Evolutionary conservation across 2,888 invertebrate genomes (phyloP).

Genomic region (Hydropsyche betteni): DNA sequence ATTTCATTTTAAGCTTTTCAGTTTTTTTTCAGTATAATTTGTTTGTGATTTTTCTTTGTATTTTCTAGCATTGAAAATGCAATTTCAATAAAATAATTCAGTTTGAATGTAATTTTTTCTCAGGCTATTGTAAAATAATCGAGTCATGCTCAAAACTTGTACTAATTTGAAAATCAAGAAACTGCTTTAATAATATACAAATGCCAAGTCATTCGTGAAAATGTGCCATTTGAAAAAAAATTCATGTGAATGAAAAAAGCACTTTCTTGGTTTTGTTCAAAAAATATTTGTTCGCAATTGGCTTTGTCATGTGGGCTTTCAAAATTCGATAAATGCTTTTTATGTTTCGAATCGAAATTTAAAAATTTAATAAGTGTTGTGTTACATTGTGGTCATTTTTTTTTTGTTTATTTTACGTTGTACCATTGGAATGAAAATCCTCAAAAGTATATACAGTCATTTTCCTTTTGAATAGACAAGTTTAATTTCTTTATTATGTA

Average conservation of each 20-base stretch:
- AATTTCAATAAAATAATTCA: no score
- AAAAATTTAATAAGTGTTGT: slow-evolving; percentile 14
- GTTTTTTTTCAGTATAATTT: no score
- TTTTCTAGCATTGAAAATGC: no score
- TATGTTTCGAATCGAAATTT: slow-evolving; percentile 22
- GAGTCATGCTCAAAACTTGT: slow-evolving; percentile 1
- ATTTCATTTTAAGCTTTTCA: no score
- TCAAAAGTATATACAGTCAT: neutral
- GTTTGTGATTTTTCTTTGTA: no score
- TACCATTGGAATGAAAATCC: neutral
- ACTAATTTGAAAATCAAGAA: slow-evolving; percentile 12
- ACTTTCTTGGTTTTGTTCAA: slow-evolving; percentile 6
- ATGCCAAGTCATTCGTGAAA: neutral
- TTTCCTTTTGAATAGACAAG: no score
- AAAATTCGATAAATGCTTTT: slow-evolving; percentile 34
- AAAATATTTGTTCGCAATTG: slow-evolving; percentile 34
- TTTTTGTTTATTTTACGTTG: neutral
- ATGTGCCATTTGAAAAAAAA: neutral
- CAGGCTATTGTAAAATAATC: slow-evolving; percentile 3
- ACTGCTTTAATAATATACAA: slow-evolving; percentile 3
- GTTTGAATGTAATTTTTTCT: slow-evolving; percentile 5
- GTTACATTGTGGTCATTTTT: neutral
- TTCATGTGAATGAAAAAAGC: neutral
- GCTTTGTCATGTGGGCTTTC: slow-evolving; percentile 43
- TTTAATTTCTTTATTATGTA: no score